Percentiles rank a stretch among this genome's conserved stretches.
Conservation (phyloP, 2,888 invertebrate species). For the Agonopterix arenella region DNA sequence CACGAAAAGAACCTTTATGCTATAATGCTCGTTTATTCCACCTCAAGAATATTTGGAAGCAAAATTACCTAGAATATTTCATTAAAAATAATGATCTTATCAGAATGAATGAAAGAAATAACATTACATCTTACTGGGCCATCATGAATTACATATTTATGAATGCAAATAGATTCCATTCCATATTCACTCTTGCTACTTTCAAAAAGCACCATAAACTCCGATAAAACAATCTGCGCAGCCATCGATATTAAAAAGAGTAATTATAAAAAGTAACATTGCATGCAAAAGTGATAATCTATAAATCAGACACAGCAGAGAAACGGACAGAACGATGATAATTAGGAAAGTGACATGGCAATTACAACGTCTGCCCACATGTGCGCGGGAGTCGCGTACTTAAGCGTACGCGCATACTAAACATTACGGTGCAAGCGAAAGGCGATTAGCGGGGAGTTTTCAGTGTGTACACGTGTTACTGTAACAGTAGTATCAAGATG, state of each 20-base stretch:
- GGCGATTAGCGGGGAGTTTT: background rate
- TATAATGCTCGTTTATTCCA: no score
- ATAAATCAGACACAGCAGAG: constrained; percentile 53
- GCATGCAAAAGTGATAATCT: constrained; percentile 43
- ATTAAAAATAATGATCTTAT: no score
- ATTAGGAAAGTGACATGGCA: constrained; percentile 69
- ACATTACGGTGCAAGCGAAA: background rate
- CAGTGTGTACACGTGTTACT: no score
- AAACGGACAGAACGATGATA: constrained; percentile 49
- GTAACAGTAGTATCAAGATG: no score
- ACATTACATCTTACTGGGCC: no score
- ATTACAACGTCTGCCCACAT: constrained; percentile 47
- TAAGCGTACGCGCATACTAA: constrained; percentile 31
- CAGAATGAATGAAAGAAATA: no score
- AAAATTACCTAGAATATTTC: no score
- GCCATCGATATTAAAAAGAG: background rate
- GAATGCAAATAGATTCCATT: constrained; percentile 1
- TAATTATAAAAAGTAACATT: constrained; percentile 11
- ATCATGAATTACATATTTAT: constrained; percentile 1
- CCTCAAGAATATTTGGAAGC: no score
- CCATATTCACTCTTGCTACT: background rate
- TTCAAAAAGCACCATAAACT: constrained; percentile 1
- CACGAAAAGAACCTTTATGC: no score
- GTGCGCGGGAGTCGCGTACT: constrained; percentile 30
- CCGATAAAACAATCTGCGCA: constrained; percentile 1